Evolutionary conservation across 2,797 vertebrate genomes (phyloP), one percentile per base, ranked within the genome.

Genomic region (Sciurus carolinensis): DNA sequence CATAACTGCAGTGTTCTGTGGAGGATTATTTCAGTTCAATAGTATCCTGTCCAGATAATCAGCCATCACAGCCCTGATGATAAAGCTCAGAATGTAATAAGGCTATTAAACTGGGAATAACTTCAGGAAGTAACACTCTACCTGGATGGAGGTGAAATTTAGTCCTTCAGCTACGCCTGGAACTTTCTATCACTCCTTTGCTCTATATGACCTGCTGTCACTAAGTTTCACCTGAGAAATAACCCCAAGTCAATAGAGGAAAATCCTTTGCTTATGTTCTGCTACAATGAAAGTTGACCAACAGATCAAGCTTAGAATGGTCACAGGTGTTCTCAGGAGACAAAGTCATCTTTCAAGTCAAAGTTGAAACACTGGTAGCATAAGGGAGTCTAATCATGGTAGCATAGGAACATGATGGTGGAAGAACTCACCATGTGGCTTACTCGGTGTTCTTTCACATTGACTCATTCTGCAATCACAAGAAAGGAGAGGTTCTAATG

Each of bases 181-280:
- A 42, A 17, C 26, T 54, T 17, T 62, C 1, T 13, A 18, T 81
- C 59, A 36, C 14, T 9, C 26, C 57, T 62, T 81, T 42, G 36
- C 6, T 12, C n/a, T 24, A 8, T 28, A 50, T 14, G 8, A 62
- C 54, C 36, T 59, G 24, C n/a, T 59, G 13, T 42, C 14, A 42
- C 24, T 30, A 42, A 62, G 26, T 15, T 28, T 59, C 13, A 59
- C 13, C 22, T 42, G 13, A 62, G 26, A 62, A 42, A 42, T 15
- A 5, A 3, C 26, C 15, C 15, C 26, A 7, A 28, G 4, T 0
- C 26, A 62, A 26, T 17, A 42, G 1, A 12, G 17, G 5, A 39
- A 42, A 62, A 62, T 30, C 3, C 4, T 59, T 62, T 64, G 57
- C 17, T 30, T 15, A 82, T 15, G 80, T 62, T 62, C 36, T 81